Conservation (phyloP, 2,113 vertebrate species). For the Actenoides lindsayi region DNA sequence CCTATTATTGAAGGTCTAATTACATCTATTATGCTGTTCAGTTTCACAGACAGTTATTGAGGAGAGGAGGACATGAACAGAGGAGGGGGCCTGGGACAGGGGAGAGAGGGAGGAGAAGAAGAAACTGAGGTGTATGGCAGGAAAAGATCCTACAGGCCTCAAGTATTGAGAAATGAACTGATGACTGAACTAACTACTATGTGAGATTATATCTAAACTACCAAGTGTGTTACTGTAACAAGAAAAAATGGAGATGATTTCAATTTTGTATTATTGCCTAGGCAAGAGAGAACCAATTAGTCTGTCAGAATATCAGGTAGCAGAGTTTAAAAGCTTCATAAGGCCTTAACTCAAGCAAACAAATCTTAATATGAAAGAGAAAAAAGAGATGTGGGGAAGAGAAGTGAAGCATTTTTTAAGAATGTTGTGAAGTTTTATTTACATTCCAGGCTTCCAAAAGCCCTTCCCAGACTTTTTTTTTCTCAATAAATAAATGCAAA, state of each 20-base stretch:
- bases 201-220: slow-evolving; percentile 67
- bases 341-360: slow-evolving; percentile 37
- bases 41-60: slow-evolving; percentile 55
- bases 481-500: slow-evolving; percentile 38
- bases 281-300: slow-evolving; percentile 72
- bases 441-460: slow-evolving; percentile 40
- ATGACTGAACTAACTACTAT: slow-evolving; percentile 61
- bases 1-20: slow-evolving; percentile 78
- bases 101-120: not conserved
- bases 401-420: slow-evolving; percentile 40
- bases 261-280: slow-evolving; percentile 69
- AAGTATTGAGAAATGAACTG: slow-evolving; percentile 58
- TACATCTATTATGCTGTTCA: slow-evolving; percentile 78
- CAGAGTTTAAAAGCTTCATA: slow-evolving; percentile 57
- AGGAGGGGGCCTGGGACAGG: not conserved
- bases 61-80: not conserved
- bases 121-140: not conserved
- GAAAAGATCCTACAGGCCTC: not conserved
- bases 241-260: slow-evolving; percentile 72
- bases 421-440: slow-evolving; percentile 46
- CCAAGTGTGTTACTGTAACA: slow-evolving; percentile 64
- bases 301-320: slow-evolving; percentile 61
- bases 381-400: not conserved
- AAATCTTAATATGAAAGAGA: slow-evolving; percentile 17
- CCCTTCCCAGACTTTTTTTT: not conserved